Conservation (phyloP, 2,797 vertebrate genomes). For the Falco novaeseelandiae region DNA sequence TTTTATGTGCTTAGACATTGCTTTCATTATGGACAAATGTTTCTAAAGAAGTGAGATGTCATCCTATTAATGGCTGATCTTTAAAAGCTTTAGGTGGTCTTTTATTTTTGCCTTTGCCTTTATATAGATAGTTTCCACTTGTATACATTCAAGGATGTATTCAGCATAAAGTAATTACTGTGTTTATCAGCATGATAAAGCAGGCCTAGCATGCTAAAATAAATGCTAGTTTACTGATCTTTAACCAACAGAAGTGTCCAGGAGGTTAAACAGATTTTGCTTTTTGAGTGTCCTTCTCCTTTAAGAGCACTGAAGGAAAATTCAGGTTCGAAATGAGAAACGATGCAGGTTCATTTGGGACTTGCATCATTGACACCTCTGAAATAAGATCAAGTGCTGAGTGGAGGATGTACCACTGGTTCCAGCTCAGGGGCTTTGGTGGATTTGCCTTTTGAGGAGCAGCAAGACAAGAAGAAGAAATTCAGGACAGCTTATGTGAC, state of each 20-base stretch:
- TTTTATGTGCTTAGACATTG: neutral
- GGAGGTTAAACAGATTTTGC: neutral
- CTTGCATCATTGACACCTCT: neutral
- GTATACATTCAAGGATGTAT: neutral
- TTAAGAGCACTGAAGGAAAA: neutral
- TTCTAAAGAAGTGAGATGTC: neutral
- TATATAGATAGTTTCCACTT: rapidly evolving
- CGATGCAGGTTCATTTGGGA: rapidly evolving
- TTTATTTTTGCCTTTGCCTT: neutral
- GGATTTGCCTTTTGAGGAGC: neutral
- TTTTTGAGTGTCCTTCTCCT: neutral
- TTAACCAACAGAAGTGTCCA: neutral
- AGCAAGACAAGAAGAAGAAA: neutral
- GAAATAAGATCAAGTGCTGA: rapidly evolving
- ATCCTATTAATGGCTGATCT: neutral
- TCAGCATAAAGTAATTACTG: neutral
- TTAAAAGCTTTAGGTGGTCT: neutral
- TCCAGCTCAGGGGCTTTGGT: neutral
- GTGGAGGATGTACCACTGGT: neutral
- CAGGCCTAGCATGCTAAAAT: neutral
- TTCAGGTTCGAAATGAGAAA: neutral
- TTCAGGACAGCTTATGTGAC: neutral
- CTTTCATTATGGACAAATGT: neutral
- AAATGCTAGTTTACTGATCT: neutral
- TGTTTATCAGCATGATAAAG: neutral